Conservation (phyloP, 2,113 vertebrate species). For the Clarias magur region DNA sequence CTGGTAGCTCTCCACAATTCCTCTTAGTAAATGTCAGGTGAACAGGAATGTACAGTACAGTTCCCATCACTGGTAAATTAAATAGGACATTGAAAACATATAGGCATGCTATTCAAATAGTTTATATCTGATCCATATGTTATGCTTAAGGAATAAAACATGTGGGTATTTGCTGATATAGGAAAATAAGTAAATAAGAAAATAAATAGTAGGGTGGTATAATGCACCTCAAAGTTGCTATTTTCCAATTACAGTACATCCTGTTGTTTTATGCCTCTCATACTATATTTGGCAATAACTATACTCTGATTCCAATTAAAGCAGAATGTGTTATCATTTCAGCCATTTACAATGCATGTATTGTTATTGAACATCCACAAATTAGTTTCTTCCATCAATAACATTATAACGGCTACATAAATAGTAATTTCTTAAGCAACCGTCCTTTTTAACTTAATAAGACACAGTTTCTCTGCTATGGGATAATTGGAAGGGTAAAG, state of each 20-base stretch:
- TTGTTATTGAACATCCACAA: not conserved
- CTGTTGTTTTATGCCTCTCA: not conserved
- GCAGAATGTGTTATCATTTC: not conserved
- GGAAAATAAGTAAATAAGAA: not conserved
- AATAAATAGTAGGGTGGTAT: not conserved
- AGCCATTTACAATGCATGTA: not conserved
- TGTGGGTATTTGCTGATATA: not conserved
- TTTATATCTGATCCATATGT: not conserved
- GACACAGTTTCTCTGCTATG: not conserved
- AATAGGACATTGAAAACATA: not conserved
- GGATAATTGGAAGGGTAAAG: not conserved
- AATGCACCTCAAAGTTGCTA: not conserved
- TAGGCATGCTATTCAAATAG: not conserved
- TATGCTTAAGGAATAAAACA: not conserved
- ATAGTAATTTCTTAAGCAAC: not conserved
- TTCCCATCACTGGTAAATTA: not conserved
- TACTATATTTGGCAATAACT: not conserved
- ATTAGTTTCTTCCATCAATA: not conserved
- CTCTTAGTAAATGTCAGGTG: not conserved
- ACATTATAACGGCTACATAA: not conserved
- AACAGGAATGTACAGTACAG: not conserved
- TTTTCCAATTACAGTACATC: not conserved
- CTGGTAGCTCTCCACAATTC: not conserved
- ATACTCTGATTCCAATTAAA: not conserved
- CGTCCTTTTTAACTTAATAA: not conserved